Percentiles rank a stretch among this genome's conserved stretches.
Conservation (phyloP, 2,113 vertebrate species). For the Psophia crepitans region DNA sequence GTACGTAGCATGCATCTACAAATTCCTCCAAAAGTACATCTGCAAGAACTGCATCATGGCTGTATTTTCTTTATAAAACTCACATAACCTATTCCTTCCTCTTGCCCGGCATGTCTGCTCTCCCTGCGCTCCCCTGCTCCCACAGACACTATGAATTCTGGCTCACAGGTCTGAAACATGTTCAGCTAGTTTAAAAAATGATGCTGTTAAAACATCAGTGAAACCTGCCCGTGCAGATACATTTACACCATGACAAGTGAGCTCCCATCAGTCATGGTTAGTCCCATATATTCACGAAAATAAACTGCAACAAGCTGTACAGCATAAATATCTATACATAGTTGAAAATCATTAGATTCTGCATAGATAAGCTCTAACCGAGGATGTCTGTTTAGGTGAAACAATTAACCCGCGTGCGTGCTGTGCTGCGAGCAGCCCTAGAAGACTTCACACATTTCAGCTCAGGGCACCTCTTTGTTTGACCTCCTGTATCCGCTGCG, state of each 20-base stretch:
- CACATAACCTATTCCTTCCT: background rate
- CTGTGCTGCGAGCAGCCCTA: background rate
- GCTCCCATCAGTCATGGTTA: background rate
- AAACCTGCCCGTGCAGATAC: background rate
- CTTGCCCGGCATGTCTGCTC: accelerated
- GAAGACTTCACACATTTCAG: background rate
- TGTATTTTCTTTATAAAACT: background rate
- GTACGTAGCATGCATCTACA: background rate
- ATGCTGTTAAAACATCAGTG: background rate
- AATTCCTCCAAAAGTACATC: background rate
- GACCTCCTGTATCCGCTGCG: background rate
- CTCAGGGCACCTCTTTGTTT: background rate
- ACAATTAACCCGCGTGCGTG: accelerated
- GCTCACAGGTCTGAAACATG: background rate
- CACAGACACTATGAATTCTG: accelerated
- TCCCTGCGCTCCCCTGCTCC: background rate
- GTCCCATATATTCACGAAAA: background rate
- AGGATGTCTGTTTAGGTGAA: background rate
- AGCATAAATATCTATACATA: background rate
- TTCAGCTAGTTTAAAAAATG: background rate
- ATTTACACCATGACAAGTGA: background rate
- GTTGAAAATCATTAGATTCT: background rate
- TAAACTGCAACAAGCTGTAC: background rate
- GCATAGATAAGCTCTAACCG: background rate
- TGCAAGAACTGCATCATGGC: background rate